These are phyloP conservation scores for Anolis apletophallus DNA, from an alignment of 2,797 vertebrate species.

Conservation along the genomic window DNA sequence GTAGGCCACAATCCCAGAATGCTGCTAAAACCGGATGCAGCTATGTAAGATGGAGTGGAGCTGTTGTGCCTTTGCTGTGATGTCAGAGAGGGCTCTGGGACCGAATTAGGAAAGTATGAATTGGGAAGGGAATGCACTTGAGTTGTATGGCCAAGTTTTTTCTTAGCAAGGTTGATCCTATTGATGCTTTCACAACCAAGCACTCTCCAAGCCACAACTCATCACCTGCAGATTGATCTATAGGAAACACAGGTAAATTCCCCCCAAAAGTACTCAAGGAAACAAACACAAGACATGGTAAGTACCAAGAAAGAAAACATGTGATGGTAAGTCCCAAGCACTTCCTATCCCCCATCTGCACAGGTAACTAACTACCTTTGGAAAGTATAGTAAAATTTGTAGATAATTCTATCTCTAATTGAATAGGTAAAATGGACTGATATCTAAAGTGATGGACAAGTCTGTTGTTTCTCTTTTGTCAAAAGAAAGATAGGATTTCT, in stretches of 20 bases:
- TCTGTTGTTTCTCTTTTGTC: too few species aligned
- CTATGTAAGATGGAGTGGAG: too few species aligned
- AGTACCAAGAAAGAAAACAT: too few species aligned
- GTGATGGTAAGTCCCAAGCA: background rate
- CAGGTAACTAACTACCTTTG: background rate
- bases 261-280: background rate
- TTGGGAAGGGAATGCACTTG: background rate
- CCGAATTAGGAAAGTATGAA: too few species aligned
- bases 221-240: background rate
- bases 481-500: too few species aligned
- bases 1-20: too few species aligned
- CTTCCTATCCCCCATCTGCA: too few species aligned
- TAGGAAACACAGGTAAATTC: background rate
- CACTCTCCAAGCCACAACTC: background rate
- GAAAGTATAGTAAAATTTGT: background rate
- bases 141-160: background rate
- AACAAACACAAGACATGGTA: background rate
- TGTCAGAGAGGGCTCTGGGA: too few species aligned
- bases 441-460: too few species aligned
- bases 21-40: too few species aligned
- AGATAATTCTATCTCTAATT: too few species aligned
- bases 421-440: background rate
- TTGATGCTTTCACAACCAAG: background rate
- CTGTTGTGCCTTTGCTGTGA: too few species aligned
- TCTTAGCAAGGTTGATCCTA: background rate